Base-by-base conservation (phyloP, 1,140 invertebrate species). In the Drosophila triauraria region DNA sequence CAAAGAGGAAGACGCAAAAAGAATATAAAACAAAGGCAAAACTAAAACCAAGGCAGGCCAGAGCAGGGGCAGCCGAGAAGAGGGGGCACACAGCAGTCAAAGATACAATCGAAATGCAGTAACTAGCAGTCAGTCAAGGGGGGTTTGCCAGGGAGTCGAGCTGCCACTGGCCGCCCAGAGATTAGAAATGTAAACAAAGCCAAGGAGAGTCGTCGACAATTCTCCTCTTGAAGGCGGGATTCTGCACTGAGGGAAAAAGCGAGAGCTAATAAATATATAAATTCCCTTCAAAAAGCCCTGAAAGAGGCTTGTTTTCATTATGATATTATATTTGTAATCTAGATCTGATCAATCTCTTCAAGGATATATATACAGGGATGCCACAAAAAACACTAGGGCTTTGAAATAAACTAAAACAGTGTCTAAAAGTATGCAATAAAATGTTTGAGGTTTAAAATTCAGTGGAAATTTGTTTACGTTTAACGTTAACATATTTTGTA, bases 71-170 rank as follows among this genome's bases (percentile, higher is more conserved):
- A 23, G n/a, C 17, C 9, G 9, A 48, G 27, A 15, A 46, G 12
- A 8, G 25, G 23, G 10, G 38, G 58, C 42, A 42, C 43, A 32
- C 70, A 87, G 54, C 84, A 88, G 84, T 83, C 72, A 88, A 90
- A 90, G 84, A 88, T 88, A 88, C 85, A 90, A 88, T 90, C 84
- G 81, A 90, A 88, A 90, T 90, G 84, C 85, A 87, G 85, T 80
- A 88, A 78, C 80, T 83, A 78, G 69, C 74, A 76, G 68, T 58
- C 59, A 64, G 47, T 69, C 63, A 32, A 27, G 25, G n/a, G 38
- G 2, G 40, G 20, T 6, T 8, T 9, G 32, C n/a, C 32, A 38
- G 35, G 13, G 12, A 54, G 51, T 54, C 51, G 20, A 65, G 27
- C 53, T 48, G 58, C 42, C 32, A 58, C 40, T 47, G 40, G 65